Percentiles rank a stretch among this genome's conserved stretches.
Evolutionary conservation across 1,140 invertebrate species (phyloP).

Genomic region (Nautilus pompilius): DNA sequence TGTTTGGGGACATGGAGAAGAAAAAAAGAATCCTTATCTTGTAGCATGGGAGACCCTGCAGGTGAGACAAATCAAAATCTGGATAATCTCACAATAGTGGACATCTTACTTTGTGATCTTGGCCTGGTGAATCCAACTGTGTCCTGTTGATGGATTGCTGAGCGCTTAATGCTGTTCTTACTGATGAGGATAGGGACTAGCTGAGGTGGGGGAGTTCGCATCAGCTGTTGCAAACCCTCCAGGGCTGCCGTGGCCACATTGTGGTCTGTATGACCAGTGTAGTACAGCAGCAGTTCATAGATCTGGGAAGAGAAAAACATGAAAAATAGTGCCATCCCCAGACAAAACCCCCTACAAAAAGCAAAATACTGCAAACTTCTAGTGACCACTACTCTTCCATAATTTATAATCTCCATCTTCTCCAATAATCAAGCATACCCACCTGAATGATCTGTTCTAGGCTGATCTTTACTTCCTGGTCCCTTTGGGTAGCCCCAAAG

Average conservation of each 20-base stretch:
- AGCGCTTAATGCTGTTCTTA: constrained; percentile 57
- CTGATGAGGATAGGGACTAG: constrained; percentile 63
- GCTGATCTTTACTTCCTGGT: constrained; percentile 33
- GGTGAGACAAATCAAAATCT: too few relatives aligned
- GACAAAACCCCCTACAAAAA: too few relatives aligned
- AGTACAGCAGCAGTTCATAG: constrained; percentile 77
- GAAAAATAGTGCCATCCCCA: too few relatives aligned
- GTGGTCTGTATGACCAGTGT: constrained; percentile 70
- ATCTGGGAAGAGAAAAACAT: constrained; percentile 59
- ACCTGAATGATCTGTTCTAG: constrained; percentile 48
- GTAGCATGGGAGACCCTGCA: too few relatives aligned
- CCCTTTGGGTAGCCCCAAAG: constrained; percentile 47
- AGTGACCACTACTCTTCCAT: too few relatives aligned
- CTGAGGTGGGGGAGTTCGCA: constrained; percentile 66
- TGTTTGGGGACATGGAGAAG: too few relatives aligned
- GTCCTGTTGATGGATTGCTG: constrained; percentile 17
- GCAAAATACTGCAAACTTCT: too few relatives aligned
- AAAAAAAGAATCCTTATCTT: too few relatives aligned
- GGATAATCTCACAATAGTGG: too few relatives aligned
- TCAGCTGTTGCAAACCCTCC: constrained; percentile 73
- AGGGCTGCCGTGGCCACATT: constrained; percentile 80
- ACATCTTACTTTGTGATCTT: constrained; percentile 8
- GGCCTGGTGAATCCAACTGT: constrained; percentile 39
- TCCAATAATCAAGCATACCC: constrained; percentile 3
- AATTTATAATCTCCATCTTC: too few relatives aligned